Percentiles rank a stretch among this genome's conserved stretches.
Evolutionary conservation across 2,888 invertebrate genomes (phyloP).

Genomic region (Hermodice carunculata): DNA sequence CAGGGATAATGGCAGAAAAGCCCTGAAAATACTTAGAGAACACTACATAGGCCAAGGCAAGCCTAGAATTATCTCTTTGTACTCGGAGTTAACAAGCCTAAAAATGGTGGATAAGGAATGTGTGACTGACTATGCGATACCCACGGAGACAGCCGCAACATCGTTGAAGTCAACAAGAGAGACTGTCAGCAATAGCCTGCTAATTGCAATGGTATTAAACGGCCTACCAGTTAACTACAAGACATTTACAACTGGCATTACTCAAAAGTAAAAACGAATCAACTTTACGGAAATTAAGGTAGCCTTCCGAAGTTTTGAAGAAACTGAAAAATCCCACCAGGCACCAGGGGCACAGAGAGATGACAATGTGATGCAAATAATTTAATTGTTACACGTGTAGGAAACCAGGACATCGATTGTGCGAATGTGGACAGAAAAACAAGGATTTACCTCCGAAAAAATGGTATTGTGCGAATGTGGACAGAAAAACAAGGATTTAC

Average conservation of each 20-base stretch:
- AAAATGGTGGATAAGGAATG: constrained; percentile 20
- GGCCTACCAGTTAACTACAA: constrained; percentile 29
- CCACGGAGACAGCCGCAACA: constrained; percentile 24
- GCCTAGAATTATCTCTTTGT: constrained; percentile 29
- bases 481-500: not conserved
- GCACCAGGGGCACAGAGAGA: not conserved
- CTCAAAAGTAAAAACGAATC: constrained; percentile 20
- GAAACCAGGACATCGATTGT: not conserved
- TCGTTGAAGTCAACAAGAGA: constrained; percentile 23
- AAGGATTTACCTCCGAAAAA: too few relatives aligned
- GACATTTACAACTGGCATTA: constrained; percentile 26
- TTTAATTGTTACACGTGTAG: not conserved
- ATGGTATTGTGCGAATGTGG: not conserved
- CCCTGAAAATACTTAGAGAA: constrained; percentile 32
- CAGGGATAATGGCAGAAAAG: constrained; percentile 36
- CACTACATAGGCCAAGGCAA: constrained; percentile 29
- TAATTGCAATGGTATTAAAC: constrained; percentile 39
- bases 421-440: not conserved
- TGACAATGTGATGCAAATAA: not conserved
- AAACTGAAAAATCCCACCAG: constrained; percentile 19
- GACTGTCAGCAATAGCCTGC: constrained; percentile 25
- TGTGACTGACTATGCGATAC: constrained; percentile 32
- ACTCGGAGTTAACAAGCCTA: constrained; percentile 32
- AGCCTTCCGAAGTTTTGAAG: constrained; percentile 24
- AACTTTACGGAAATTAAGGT: constrained; percentile 28